A percentile compares a stretch with the other conserved stretches of the same genome.
These are phyloP conservation scores for Gastrophryne carolinensis DNA, from an alignment of 2,797 vertebrate genomes.

Conservation along the genomic window DNA sequence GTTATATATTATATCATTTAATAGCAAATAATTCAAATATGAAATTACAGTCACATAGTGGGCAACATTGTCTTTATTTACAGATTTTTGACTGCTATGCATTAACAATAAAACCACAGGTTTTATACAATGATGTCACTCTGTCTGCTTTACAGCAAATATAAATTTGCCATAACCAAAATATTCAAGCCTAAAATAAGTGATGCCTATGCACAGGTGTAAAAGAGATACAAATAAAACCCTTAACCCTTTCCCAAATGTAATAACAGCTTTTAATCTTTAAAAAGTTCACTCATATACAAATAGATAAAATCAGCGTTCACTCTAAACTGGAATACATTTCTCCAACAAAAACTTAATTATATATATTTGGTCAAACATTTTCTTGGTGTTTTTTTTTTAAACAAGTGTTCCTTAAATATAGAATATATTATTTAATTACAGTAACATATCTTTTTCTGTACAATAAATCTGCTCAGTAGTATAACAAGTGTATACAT, in stretches of 20 bases:
- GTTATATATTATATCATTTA: too few relatives aligned
- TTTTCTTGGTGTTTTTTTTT: constrained; percentile 23
- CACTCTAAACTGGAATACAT: constrained; percentile 36
- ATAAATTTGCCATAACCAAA: too few relatives aligned
- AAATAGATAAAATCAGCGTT: constrained; percentile 49
- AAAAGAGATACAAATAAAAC: background rate
- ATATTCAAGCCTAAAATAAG: too few relatives aligned
- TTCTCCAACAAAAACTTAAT: constrained; percentile 30
- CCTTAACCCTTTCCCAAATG: constrained; percentile 3
- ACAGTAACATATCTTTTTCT: constrained; percentile 85
- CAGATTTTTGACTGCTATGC: too few relatives aligned
- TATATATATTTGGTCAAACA: constrained; percentile 44
- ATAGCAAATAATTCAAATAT: too few relatives aligned
- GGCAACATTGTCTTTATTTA: too few relatives aligned
- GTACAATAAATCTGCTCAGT: constrained; percentile 87
- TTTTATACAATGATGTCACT: too few relatives aligned
- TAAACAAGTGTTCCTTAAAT: constrained; percentile 66
- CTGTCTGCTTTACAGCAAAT: too few relatives aligned
- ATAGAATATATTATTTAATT: constrained; percentile 90
- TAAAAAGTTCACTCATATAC: constrained; percentile 40
- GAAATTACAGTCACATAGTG: too few relatives aligned
- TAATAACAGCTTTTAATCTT: constrained; percentile 22
- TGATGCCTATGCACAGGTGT: too few relatives aligned
- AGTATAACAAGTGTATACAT: constrained; percentile 86
- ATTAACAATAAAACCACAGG: too few relatives aligned